Evolutionary conservation across 2,888 invertebrate genomes (phyloP), one percentile per base, ranked within the genome.

Genomic region (Caenorhabditis uteleia): DNA sequence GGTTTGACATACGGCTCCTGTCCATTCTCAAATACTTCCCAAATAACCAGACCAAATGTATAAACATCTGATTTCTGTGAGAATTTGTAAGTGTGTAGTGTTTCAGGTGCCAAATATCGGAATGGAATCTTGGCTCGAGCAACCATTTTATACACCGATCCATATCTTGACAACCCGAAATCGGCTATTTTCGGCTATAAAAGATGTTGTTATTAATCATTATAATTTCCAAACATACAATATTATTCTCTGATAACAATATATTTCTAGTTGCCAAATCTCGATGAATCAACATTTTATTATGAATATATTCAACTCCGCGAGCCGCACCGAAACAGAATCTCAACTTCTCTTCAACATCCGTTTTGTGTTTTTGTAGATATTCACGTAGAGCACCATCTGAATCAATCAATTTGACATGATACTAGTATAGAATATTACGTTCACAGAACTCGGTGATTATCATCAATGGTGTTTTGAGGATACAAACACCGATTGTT

Each of bases 231-330:
- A 43, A 43, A 26, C 5, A 2, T 8, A 33, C 33, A 18, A 38
- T 26, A 34, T 36, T 27, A 1, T n/a, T 25, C 3, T 45, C 45
- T 4, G 23, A 25, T 10, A 47, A 29, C 20, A 69, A 45, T 48
- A 68, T 57, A 43, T 70, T 70, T 25, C 70, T 38, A 12, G 70
- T 62, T 1, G 70, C 67, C n/a, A 70, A 46, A 47, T 70, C 70
- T 10, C 70, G 55, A 53, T 70, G 70, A 25, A 70, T 34, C 26
- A 65, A 48, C 10, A 27, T 31, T 26, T 46, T 45, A 26, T 26
- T 18, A 39, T 68, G 69, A 26, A 68, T 23, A 26, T 68, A 68
- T 43, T 68, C 69, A 27, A 69, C 21, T 10, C 69, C 75, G 20
- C 33, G 59, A 1, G 72, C 71, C 10, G 69, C 16, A 12, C 45